A percentile compares a stretch with the other conserved stretches of the same genome.
Conservation (phyloP, 2,797 vertebrate genomes). For the Pelodytes ibericus region DNA sequence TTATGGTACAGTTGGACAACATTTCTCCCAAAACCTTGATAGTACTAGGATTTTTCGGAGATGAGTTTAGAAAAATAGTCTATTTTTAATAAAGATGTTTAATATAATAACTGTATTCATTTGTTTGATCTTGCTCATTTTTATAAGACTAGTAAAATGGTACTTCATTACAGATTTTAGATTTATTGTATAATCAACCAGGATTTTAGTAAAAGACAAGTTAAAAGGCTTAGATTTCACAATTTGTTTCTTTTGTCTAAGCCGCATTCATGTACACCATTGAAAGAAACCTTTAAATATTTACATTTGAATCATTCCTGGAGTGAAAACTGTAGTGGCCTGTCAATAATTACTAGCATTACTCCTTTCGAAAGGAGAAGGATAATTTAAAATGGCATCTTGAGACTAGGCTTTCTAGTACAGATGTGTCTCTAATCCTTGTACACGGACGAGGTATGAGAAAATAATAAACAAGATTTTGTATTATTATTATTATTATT, state of each 20-base stretch:
- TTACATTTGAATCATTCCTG: constrained; percentile 51
- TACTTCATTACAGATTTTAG: neutral
- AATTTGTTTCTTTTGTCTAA: neutral
- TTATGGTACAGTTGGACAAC: too few relatives aligned
- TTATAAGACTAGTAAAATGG: too few relatives aligned
- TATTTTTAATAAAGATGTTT: too few relatives aligned
- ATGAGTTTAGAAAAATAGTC: too few relatives aligned
- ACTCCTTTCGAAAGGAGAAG: constrained; percentile 9
- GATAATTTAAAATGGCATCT: constrained; percentile 4
- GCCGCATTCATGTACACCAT: constrained; percentile 22
- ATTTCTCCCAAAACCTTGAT: too few relatives aligned
- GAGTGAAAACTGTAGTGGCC: constrained; percentile 26
- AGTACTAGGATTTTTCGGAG: too few relatives aligned
- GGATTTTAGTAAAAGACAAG: neutral
- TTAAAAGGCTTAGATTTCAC: neutral
- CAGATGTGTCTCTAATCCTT: constrained; percentile 29
- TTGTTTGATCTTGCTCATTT: too few relatives aligned
- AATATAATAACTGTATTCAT: too few relatives aligned
- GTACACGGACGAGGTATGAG: neutral
- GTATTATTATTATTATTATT: too few relatives aligned
- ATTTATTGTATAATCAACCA: neutral
- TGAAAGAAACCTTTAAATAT: constrained; percentile 41
- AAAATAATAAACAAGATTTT: constrained; percentile 32
- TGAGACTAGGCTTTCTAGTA: too few relatives aligned
- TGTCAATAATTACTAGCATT: constrained; percentile 47